Evolutionary conservation across 2,113 vertebrate genomes (phyloP).

Genomic region (Astur gentilis): DNA sequence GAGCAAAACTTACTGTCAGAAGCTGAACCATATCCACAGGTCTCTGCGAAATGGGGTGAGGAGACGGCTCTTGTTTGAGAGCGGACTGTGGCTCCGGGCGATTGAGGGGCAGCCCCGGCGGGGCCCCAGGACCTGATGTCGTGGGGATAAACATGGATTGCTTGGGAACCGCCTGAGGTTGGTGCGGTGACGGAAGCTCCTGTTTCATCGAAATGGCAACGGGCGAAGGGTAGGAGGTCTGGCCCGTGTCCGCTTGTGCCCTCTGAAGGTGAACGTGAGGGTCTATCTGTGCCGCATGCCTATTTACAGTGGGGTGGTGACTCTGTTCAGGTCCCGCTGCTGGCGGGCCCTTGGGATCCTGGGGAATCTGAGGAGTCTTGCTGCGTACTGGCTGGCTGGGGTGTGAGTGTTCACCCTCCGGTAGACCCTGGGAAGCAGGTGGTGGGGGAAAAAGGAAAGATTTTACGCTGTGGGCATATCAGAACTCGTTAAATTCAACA

Average conservation of each 20-base stretch:
- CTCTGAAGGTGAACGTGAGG: constrained; percentile 79
- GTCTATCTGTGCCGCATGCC: constrained; percentile 80
- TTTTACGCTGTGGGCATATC: rapidly evolving
- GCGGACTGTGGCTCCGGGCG: constrained; percentile 71
- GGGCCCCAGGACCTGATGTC: constrained; percentile 56
- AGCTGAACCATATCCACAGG: constrained; percentile 95
- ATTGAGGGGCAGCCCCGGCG: constrained; percentile 66
- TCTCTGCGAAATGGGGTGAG: constrained; percentile 76
- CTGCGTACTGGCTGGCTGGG: constrained; percentile 70
- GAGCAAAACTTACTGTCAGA: constrained; percentile 77
- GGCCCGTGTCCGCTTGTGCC: constrained; percentile 77
- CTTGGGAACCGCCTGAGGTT: constrained; percentile 71
- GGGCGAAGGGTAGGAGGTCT: constrained; percentile 86
- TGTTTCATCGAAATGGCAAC: constrained; percentile 82
- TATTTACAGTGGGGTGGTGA: constrained; percentile 70
- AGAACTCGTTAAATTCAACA: rapidly evolving
- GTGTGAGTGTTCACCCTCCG: constrained; percentile 82
- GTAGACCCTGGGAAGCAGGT: constrained; percentile 65
- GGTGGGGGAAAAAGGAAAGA: background rate
- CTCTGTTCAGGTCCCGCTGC: constrained; percentile 70
- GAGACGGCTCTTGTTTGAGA: constrained; percentile 77
- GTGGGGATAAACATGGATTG: constrained; percentile 75
- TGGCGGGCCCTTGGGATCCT: constrained; percentile 80
- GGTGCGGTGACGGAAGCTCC: constrained; percentile 75
- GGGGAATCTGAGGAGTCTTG: constrained; percentile 84